Percentiles rank a stretch among this genome's conserved stretches.
These are phyloP conservation scores for Rhinolophus ferrumequinum DNA, from an alignment of 2,113 vertebrate genomes.

Conservation along the genomic window DNA sequence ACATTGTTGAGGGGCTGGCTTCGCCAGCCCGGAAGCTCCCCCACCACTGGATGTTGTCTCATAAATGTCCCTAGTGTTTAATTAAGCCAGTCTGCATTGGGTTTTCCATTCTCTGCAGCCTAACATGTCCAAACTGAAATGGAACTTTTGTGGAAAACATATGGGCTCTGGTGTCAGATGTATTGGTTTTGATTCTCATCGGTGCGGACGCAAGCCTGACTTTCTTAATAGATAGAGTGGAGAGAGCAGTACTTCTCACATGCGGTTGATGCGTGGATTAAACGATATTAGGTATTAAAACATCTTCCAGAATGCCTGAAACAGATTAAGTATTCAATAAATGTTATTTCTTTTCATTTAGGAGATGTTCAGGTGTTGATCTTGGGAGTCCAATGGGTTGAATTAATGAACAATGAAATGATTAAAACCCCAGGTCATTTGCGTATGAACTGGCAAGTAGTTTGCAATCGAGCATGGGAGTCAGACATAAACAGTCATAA, in stretches of 20 bases:
- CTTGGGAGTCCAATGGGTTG: background rate
- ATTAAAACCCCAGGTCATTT: background rate
- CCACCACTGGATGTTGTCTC: background rate
- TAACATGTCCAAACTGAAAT: background rate
- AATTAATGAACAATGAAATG: background rate
- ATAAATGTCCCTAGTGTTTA: background rate
- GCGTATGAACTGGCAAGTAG: background rate
- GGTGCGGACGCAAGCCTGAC: background rate
- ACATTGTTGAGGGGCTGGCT: background rate
- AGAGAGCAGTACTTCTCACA: background rate
- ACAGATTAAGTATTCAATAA: background rate
- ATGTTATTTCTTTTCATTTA: background rate
- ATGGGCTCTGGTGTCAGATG: background rate
- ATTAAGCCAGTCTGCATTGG: background rate
- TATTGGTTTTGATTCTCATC: background rate
- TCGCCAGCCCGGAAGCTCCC: background rate
- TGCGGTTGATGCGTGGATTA: background rate
- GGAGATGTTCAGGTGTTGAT: slow-evolving; percentile 5
- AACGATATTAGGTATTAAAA: background rate
- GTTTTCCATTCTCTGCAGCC: background rate
- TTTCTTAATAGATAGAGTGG: background rate
- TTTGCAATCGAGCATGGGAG: background rate
- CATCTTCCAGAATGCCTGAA: background rate
- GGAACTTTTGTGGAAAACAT: background rate
- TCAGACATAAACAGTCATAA: background rate